These are phyloP conservation scores for Coenobita brevimanus DNA, from an alignment of 1,140 invertebrate genomes.

Conservation along the genomic window DNA sequence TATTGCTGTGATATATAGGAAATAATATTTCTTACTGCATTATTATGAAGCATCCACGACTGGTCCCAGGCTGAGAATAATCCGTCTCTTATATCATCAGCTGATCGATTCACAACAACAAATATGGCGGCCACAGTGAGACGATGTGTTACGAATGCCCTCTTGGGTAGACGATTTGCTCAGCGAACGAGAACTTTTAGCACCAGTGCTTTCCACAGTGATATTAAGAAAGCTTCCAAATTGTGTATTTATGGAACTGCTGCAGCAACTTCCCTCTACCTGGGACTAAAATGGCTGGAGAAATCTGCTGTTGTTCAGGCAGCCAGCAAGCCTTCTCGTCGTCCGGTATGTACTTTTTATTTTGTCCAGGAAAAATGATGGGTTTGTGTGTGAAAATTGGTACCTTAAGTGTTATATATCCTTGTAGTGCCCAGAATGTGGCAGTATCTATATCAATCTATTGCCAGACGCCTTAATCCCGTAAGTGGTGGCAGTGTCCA, in stretches of 20 bases:
- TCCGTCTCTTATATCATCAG: background rate
- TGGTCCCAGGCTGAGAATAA: too few species aligned
- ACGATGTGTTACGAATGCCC: background rate
- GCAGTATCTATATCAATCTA: too few species aligned
- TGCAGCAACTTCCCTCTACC: conserved; percentile 27
- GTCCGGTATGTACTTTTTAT: conserved; percentile 17
- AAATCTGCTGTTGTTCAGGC: conserved; percentile 41
- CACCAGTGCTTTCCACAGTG: conserved; percentile 6
- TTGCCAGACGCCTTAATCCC: too few species aligned
- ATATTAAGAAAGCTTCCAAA: background rate
- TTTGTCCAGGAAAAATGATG: background rate
- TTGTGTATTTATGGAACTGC: conserved; percentile 45
- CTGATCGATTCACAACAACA: conserved; percentile 34
- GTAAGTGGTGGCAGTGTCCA: too few species aligned
- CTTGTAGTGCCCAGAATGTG: background rate
- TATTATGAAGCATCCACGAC: too few species aligned
- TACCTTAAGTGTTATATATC: background rate
- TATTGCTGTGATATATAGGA: too few species aligned
- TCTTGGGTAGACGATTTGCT: background rate
- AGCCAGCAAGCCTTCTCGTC: conserved; percentile 38
- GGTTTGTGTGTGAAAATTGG: too few species aligned
- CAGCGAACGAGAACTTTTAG: conserved; percentile 36
- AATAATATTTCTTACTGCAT: too few species aligned
- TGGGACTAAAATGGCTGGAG: conserved; percentile 52
- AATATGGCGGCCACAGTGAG: conserved; percentile 38